Base-by-base conservation (phyloP, 1,140 invertebrate species). In the Mya arenaria region DNA sequence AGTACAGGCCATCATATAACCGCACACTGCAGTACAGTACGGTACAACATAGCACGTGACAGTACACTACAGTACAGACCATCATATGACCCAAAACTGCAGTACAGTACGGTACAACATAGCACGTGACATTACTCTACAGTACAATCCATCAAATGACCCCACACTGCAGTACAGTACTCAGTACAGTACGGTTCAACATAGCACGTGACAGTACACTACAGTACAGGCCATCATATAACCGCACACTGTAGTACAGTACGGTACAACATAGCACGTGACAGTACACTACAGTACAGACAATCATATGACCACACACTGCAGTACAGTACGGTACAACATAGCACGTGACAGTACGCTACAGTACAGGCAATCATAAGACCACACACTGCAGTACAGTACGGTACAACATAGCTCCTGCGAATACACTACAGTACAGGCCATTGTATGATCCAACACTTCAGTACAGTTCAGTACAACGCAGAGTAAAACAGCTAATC, bases 401-500 rank as follows among this genome's bases (percentile, higher is more conserved):
- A 34, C 32, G n/a, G n/a, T n/a, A n/a, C n/a, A n/a, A n/a, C n/a
- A n/a, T n/a, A n/a, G n/a, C n/a, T n/a, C n/a, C n/a, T n/a, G n/a
- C n/a, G n/a, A n/a, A n/a, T n/a, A n/a, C n/a, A n/a, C n/a, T n/a
- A n/a, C n/a, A n/a, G n/a, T n/a, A n/a, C n/a, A n/a, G n/a, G n/a
- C n/a, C n/a, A n/a, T n/a, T n/a, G n/a, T n/a, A n/a, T n/a, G n/a
- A 48, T 48, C 13, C 13, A 13, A 48, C n/a, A 48, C 13, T 48
- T 13, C n/a, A 62, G 60, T 25, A 63, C 32, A 63, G 60, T 25
- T 25, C 32, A 62, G 58, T 62, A 62, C 30, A 62, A 25, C 25
- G 25, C 3, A 62, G 58, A 19, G 52, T 37, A 60, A 68, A 19
- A 44, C 72, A 83, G 75, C 78, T 63, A 71, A 84, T 69, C 60